Evolutionary conservation across 2,797 vertebrate species (phyloP), one percentile per base, ranked within the genome.

Genomic region (Gallinago stenura): DNA sequence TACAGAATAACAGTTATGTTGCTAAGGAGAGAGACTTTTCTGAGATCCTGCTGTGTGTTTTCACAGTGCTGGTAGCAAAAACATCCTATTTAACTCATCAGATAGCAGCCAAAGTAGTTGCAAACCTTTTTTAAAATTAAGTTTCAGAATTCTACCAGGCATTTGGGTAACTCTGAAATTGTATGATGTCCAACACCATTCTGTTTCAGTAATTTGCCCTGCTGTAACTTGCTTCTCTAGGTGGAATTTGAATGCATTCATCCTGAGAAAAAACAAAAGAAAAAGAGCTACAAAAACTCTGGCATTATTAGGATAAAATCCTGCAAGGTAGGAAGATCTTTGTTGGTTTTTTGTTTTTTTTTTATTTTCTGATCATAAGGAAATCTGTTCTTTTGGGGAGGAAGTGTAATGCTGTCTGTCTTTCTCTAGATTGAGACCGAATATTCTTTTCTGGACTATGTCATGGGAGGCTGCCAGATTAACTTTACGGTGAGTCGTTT

Each of bases 401-500:
- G 39, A 83, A 18, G 26, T 76, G 12, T 93, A 77, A 87, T 14
- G 4, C 22, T 87, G 41, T 82, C 31, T 93, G 28, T 97, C 62
- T 95, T 95, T 48, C 45, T 82, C 72, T 95, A 97, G 99, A 95
- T 99, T 26, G 95, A 98, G 92, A 97, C 98, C 33, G 98, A 99
- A 70, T 98, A 99, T 97, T 98, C 98, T 1, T 99, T 99, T 98
- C 96, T 99, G 98, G 98, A 99, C 97, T 99, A 98, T 16, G 97
- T 99, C 93, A 99, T 99, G 99, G 99, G 99, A 76, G 99, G 99
- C 92, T 99, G 99, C 96, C 99, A 99, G 93, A 98, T 99, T 97
- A 99, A 99, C 97, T 99, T 99, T 77, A 99, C 98, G 3, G 99
- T 99, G 98, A 94, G 99, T 98, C 75, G 15, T 50, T 83, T 84